A percentile compares a stretch with the other conserved stretches of the same genome.
phyloP scores from a whole-genome alignment of 1,140 invertebrate genomes.

The Bombus confusus region DNA sequence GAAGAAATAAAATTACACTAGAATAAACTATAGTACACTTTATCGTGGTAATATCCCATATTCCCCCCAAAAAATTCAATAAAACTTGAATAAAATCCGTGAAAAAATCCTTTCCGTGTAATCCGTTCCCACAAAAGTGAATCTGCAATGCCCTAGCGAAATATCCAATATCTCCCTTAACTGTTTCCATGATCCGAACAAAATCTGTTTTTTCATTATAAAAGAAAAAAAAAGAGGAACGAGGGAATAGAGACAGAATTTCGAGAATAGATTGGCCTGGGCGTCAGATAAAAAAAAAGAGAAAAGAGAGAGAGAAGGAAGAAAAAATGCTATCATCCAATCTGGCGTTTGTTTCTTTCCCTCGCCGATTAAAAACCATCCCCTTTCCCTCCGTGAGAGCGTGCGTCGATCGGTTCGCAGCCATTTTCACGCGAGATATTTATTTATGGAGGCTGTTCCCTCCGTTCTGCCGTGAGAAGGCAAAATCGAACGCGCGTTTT shows the following conservation, averaged over 20 bases:
- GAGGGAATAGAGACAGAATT: neutral
- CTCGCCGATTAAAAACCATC: conserved; percentile 20
- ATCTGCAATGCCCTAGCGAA: neutral
- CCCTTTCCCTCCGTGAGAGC: neutral
- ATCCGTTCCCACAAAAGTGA: neutral
- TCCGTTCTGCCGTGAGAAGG: neutral
- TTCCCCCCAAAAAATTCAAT: neutral
- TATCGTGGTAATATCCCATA: neutral
- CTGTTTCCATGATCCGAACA: neutral
- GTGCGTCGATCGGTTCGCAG: conserved; percentile 1
- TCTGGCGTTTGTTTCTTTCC: conserved; percentile 25
- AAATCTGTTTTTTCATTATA: conserved; percentile 1
- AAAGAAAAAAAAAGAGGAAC: neutral
- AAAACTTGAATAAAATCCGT: neutral
- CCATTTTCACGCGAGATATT: conserved; percentile 42
- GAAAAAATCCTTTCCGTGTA: neutral
- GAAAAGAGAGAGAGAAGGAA: neutral
- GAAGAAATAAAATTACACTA: too few species aligned
- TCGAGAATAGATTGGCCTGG: conserved; percentile 5
- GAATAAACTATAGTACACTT: too few species aligned
- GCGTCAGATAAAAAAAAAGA: neutral
- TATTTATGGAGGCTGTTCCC: conserved; percentile 24
- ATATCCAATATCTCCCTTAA: neutral
- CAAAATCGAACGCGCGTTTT: conserved; percentile 47
- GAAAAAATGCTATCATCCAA: neutral